Evolutionary conservation across 2,888 invertebrate genomes (phyloP), one percentile per base, ranked within the genome.

Genomic region (Pheosia tremula): DNA sequence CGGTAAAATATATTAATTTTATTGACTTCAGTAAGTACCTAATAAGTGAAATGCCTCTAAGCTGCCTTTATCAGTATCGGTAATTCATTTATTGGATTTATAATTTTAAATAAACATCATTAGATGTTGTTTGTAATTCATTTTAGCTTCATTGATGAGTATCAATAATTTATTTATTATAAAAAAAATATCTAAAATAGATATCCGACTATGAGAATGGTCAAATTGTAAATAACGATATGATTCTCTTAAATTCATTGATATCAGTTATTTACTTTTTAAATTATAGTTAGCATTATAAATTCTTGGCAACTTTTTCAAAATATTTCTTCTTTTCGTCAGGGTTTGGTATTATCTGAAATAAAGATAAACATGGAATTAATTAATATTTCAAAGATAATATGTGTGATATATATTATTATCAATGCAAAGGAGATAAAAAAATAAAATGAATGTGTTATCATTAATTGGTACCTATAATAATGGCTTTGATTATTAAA

Each of bases 271-370:
- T 24, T 50, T 38, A 24, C 41, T 5, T 4, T 36, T 38, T 57
- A 37, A 59, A 47, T 50, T 6, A 13, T 47, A 54, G 13, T 58
- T 0, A 38, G 7, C 11, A 71, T 78, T 67, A 86, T 24, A 24
- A 1, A 24, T 88, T 98, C 54, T 90, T 91, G 50, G 93, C 81
- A 67, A 95, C 90, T 81, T 96, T 97, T 78, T 96, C 95, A 87
- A 97, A 97, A 85, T 97, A 97, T 82, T 97, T 97, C 77, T 95
- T 96, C 87, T 97, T 97, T 79, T 96, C 97, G 70, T 95, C 94
- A 13, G 97, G 97, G 84, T 97, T 97, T 3, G 97, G 97, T 78
- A 97, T 97, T 72, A 97, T 97, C 97, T 97, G 94, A 68, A 96
- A 95, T 24, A 63, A 77, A 13, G 11, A 60, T 36, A 24, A 64